A percentile compares a stretch with the other conserved stretches of the same genome.
Evolutionary conservation across 2,113 vertebrate species (phyloP).

Genomic region (Paradoxurus hermaphroditus): DNA sequence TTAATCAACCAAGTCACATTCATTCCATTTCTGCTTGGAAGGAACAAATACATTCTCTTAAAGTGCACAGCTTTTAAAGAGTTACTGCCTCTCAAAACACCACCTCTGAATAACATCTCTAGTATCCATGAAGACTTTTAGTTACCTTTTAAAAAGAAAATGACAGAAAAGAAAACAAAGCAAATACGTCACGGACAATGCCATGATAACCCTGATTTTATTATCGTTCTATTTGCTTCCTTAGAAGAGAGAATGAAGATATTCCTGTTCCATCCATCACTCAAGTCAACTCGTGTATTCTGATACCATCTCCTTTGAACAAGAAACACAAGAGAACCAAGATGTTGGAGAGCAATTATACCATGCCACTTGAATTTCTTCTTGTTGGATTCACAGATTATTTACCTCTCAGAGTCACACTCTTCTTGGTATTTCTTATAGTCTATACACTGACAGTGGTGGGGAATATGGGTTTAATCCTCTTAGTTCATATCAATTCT

Average conservation of each 20-base stretch:
- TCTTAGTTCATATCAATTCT: constrained; percentile 6
- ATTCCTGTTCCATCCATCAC: background rate
- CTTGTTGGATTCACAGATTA: constrained; percentile 65
- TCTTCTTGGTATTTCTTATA: constrained; percentile 68
- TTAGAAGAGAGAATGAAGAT: background rate
- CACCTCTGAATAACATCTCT: background rate
- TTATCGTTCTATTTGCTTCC: background rate
- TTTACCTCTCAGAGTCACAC: background rate
- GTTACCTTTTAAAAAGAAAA: background rate
- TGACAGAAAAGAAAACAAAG: background rate
- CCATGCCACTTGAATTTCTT: constrained; percentile 47
- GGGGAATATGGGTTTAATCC: constrained; percentile 64
- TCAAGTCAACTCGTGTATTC: background rate
- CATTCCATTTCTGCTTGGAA: background rate
- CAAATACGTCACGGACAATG: background rate
- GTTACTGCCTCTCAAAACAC: background rate
- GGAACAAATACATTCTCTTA: background rate
- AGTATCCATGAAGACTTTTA: background rate
- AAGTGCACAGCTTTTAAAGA: background rate
- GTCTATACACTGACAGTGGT: constrained; percentile 41
- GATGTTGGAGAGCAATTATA: constrained; percentile 58
- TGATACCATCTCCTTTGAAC: background rate
- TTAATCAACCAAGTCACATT: background rate
- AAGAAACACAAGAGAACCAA: background rate
- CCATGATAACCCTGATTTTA: background rate